phyloP scores from a whole-genome alignment of 2,888 invertebrate species.

The Apeira syringaria region DNA sequence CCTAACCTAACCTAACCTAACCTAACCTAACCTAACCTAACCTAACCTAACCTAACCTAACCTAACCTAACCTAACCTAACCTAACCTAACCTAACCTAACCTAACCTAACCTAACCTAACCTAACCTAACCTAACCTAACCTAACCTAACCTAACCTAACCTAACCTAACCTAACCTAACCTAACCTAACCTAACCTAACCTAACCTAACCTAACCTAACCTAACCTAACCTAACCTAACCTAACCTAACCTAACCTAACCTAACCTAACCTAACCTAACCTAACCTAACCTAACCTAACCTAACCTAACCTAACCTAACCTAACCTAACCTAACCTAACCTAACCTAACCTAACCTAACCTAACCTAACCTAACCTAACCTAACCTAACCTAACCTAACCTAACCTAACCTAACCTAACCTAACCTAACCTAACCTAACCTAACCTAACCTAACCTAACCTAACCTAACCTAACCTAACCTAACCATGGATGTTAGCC shows the following conservation, averaged over 20 bases:
- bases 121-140: too few species aligned
- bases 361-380: background rate
- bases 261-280: slow-evolving; percentile 25
- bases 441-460: background rate
- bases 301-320: slow-evolving; percentile 3
- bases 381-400: slow-evolving; percentile 1
- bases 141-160: too few species aligned
- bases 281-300: slow-evolving; percentile 3
- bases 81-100: too few species aligned
- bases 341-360: slow-evolving; percentile 2
- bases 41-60: too few species aligned
- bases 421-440: background rate
- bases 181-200: slow-evolving; percentile 1
- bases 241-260: slow-evolving; percentile 16
- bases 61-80: too few species aligned
- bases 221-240: slow-evolving; percentile 3
- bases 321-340: slow-evolving; percentile 3
- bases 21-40: too few species aligned
- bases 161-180: too few species aligned
- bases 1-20: too few species aligned
- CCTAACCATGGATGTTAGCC: too few species aligned
- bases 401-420: background rate
- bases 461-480: slow-evolving; percentile 1
- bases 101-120: too few species aligned
- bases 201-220: slow-evolving; percentile 3